These are phyloP conservation scores for Rhynchonycteris naso DNA, from an alignment of 2,797 vertebrate species.

Conservation along the genomic window DNA sequence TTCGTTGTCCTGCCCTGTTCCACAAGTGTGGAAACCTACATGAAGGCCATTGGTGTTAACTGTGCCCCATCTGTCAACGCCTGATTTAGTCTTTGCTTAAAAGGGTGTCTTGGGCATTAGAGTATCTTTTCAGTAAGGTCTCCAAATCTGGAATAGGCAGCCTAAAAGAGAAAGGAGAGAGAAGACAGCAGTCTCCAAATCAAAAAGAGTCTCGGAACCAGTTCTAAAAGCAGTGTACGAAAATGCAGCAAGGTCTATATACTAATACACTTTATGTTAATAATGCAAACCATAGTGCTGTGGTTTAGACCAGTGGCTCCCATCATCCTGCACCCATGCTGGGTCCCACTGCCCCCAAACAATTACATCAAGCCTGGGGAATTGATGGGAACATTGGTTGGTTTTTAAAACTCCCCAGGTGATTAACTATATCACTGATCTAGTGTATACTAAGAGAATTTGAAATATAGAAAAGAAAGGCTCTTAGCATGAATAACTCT, in stretches of 20 bases:
- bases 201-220: neutral
- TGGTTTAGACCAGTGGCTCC: neutral
- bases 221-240: neutral
- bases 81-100: neutral
- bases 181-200: neutral
- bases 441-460: neutral
- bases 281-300: neutral
- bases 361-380: neutral
- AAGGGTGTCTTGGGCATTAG: neutral
- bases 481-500: too few relatives aligned
- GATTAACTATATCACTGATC: neutral
- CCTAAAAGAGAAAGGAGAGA: neutral
- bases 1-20: neutral
- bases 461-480: too few relatives aligned
- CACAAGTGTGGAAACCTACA: neutral
- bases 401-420: neutral
- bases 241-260: neutral
- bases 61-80: neutral
- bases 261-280: neutral
- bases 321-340: neutral
- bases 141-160: neutral
- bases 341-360: neutral
- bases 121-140: neutral
- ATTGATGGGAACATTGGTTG: neutral
- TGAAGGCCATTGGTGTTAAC: neutral